Evolutionary conservation across 2,797 vertebrate species (phyloP), one percentile per base, ranked within the genome.

Genomic region (Brachyrhaphis roseni): DNA sequence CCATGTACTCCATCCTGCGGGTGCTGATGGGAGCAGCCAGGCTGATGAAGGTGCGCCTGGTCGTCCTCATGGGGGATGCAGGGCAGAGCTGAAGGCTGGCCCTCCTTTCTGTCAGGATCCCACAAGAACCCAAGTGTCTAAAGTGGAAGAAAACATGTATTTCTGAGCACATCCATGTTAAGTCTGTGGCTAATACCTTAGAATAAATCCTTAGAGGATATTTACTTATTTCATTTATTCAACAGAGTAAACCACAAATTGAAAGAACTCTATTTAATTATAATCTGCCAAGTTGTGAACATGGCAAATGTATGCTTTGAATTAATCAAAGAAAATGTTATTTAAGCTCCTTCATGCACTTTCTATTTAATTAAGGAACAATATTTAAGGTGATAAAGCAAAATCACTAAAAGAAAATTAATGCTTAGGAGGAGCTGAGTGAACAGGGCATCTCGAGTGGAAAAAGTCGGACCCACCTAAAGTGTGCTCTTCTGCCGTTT

Each of bases 1-100:
- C 96, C 0, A 90, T 85, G 84, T 96, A 96, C 82, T 96, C 95
- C 75, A 95, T 95, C 88, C 94, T 94, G 73, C 92, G 91, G 15
- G 88, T 55, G 70, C 88, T 79, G 68, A 94, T 77, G 34, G 94
- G 80, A 4, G 81, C 86, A 0, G 87, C 91, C 80, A 96, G 87
- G 88, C 93, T 95, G 85, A 97, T 88, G 85, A 97, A 96, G 88
- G 86, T 90, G 46, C 94, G 74, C 51, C 72, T 80, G 43, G 93
- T 90, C 16, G 82, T 53, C 78, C 41, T 47, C 2, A 79, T 31
- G 15, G 81, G 47, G 41, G 64, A 0, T 15, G 47, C 6, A 0
- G 88, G 62, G 10, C 55, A 46, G 8, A 87, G 77, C 28, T 89
- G 87, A 28, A 88, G 81, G 72, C 86, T 90, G 77, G 68, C 13